Evolutionary conservation across 2,888 invertebrate genomes (phyloP).

Genomic region (Meliscaeva auricollis): DNA sequence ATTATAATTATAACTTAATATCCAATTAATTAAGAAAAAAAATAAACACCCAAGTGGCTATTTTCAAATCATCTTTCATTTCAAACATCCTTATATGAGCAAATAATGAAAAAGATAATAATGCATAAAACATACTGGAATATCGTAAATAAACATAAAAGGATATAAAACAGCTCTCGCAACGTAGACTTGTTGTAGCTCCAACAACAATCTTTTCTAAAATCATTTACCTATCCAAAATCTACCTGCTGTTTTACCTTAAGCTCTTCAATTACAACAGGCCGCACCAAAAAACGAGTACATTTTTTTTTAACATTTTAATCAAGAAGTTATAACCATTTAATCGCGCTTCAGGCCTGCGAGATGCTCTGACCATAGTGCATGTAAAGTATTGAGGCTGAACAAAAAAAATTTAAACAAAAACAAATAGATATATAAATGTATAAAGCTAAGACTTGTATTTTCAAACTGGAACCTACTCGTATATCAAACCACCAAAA

Average conservation of each 20-base stretch:
- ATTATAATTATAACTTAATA: no score
- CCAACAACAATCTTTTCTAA: background rate
- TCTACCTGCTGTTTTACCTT: background rate
- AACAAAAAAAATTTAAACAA: background rate
- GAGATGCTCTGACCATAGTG: slow-evolving; percentile 8
- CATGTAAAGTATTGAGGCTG: background rate
- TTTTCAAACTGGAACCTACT: background rate
- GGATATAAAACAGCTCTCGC: slow-evolving; percentile 6
- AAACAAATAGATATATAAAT: no score
- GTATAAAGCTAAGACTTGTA: slow-evolving; percentile 1
- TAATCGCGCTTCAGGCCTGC: background rate
- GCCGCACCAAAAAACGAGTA: background rate
- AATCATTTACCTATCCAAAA: slow-evolving; percentile 15
- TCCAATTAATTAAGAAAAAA: no score
- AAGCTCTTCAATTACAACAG: slow-evolving; percentile 10
- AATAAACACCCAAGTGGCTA: no score
- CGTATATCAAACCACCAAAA: slow-evolving; percentile 49
- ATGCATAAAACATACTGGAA: background rate
- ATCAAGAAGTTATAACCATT: slow-evolving; percentile 26
- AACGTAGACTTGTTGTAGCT: background rate
- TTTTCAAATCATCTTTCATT: background rate
- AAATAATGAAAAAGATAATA: background rate
- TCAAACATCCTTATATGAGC: slow-evolving; percentile 7
- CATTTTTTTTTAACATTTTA: background rate
- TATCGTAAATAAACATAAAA: slow-evolving; percentile 1